phyloP scores from a whole-genome alignment of 2,888 invertebrate genomes.

The Bursaphelenchus okinawaensis region DNA sequence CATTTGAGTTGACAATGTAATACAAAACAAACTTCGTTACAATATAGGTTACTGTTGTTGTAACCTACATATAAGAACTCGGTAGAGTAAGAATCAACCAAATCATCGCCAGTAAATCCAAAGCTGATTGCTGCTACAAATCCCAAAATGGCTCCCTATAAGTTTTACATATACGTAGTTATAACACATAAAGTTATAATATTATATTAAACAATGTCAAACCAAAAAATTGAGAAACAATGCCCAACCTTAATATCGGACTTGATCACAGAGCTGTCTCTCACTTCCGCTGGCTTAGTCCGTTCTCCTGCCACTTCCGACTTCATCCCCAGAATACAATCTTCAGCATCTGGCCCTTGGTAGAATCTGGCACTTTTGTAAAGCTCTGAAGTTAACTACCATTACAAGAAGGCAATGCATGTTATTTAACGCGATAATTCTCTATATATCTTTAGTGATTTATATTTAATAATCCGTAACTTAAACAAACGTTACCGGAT shows the following conservation, averaged over 20 bases:
- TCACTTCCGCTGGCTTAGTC: no score
- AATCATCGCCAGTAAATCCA: slow-evolving; percentile 54
- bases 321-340: slow-evolving; percentile 8
- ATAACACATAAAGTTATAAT: no score
- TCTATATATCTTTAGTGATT: no score
- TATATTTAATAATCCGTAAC: neutral
- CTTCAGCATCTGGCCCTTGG: slow-evolving; percentile 14
- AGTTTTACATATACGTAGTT: neutral
- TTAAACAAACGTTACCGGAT: slow-evolving; percentile 7
- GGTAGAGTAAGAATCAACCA: slow-evolving; percentile 53
- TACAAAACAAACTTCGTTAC: no score
- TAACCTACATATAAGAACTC: slow-evolving; percentile 38
- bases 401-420: no score
- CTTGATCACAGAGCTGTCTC: no score
- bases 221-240: no score
- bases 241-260: neutral
- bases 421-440: no score
- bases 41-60: no score
- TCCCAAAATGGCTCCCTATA: slow-evolving; percentile 31
- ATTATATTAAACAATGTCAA: no score
- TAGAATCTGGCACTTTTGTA: slow-evolving; percentile 23
- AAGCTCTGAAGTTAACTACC: slow-evolving; percentile 21
- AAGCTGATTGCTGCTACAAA: slow-evolving; percentile 47
- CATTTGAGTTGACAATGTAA: neutral
- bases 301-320: slow-evolving; percentile 10